These are phyloP conservation scores for Syrista parreyssii DNA, from an alignment of 2,888 invertebrate species.

Conservation along the genomic window DNA sequence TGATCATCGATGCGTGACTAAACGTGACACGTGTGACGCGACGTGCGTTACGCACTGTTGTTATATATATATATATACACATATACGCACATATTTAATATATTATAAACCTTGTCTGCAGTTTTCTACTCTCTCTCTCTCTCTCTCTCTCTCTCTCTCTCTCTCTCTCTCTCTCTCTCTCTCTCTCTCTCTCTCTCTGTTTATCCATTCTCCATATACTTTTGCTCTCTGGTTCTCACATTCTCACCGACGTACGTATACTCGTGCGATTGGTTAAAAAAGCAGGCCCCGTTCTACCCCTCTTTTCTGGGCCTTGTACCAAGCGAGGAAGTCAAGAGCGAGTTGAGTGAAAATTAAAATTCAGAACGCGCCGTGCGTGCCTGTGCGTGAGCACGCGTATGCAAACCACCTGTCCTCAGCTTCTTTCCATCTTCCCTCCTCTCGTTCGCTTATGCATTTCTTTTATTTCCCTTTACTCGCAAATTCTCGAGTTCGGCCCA, in stretches of 20 bases:
- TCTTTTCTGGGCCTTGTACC: background rate
- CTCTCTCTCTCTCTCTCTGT: too few relatives aligned
- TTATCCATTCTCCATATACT: background rate
- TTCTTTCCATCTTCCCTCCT: background rate
- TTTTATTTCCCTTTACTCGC: background rate
- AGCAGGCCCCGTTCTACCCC: background rate
- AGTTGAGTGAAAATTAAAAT: slow-evolving; percentile 55
- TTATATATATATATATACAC: background rate
- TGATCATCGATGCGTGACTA: slow-evolving; percentile 35
- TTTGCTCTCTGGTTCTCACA: background rate
- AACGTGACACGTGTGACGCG: slow-evolving; percentile 13
- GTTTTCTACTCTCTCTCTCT: background rate
- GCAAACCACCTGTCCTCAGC: slow-evolving; percentile 54
- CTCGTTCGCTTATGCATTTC: background rate
- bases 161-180: too few relatives aligned
- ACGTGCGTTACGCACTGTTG: background rate
- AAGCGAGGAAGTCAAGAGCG: background rate
- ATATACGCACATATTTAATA: background rate
- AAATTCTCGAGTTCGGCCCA: background rate
- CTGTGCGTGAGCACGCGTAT: slow-evolving; percentile 30
- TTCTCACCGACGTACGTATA: background rate
- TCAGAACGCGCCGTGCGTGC: slow-evolving; percentile 43
- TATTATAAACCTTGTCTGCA: background rate
- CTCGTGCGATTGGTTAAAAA: background rate
- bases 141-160: too few relatives aligned